Evolutionary conservation across 2,797 vertebrate species (phyloP).

Genomic region (Pseudochirops corinnae): DNA sequence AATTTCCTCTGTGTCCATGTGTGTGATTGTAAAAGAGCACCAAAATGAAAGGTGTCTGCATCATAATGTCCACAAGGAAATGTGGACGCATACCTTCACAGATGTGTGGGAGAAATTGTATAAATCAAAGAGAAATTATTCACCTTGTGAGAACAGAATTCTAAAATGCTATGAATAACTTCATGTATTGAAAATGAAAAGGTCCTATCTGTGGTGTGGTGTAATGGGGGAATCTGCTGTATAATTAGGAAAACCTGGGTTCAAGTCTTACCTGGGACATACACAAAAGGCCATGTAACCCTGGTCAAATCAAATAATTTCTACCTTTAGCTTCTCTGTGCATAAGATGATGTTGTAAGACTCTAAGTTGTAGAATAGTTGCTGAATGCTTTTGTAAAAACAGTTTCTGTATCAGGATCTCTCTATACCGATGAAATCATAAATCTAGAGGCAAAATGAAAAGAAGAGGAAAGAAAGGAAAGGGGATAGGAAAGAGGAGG

Average conservation of each 20-base stretch:
- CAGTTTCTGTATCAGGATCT: background rate
- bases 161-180: conserved; percentile 66
- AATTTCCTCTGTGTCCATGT: background rate
- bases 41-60: conserved; percentile 38
- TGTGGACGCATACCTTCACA: conserved; percentile 31
- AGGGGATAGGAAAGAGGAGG: background rate
- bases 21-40: conserved; percentile 32
- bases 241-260: background rate
- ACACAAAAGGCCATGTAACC: background rate
- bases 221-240: background rate
- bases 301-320: background rate
- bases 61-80: conserved; percentile 50
- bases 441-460: background rate
- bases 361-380: background rate
- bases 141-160: conserved; percentile 79
- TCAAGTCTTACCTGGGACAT: background rate
- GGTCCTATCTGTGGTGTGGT: background rate
- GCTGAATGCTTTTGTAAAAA: background rate
- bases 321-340: background rate
- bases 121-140: conserved; percentile 67
- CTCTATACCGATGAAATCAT: background rate
- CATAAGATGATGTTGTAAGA: background rate
- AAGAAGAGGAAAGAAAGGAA: background rate
- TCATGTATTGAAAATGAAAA: conserved; percentile 61
- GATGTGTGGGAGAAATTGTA: conserved; percentile 69